phyloP scores from a whole-genome alignment of 2,113 vertebrate genomes.

The Seriola dumerili region DNA sequence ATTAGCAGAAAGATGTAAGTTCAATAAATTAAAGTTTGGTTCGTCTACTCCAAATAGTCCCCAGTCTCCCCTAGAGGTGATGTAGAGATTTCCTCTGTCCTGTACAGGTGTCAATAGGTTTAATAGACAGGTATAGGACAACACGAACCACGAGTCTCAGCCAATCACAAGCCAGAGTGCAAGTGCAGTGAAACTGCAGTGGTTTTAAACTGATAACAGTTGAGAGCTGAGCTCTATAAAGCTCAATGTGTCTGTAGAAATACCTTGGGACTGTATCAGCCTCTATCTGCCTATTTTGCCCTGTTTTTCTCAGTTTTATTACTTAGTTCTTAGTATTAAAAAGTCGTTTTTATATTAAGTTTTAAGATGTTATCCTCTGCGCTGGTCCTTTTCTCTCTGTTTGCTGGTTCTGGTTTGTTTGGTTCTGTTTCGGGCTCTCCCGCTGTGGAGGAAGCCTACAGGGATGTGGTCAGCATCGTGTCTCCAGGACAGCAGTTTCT shows the following conservation, averaged over 20 bases:
- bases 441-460: conserved; percentile 61
- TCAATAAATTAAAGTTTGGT: too few species aligned
- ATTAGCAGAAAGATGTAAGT: too few species aligned
- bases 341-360: neutral
- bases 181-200: conserved; percentile 19
- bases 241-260: conserved; percentile 30
- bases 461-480: conserved; percentile 64
- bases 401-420: conserved; percentile 22
- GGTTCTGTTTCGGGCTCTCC: conserved; percentile 40
- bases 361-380: conserved; percentile 45
- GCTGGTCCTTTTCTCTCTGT: conserved; percentile 31
- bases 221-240: conserved; percentile 2
- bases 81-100: neutral
- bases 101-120: conserved; percentile 26
- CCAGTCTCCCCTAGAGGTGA: neutral
- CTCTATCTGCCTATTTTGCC: neutral
- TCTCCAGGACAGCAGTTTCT: conserved; percentile 74
- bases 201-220: conserved; percentile 50
- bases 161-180: conserved; percentile 74
- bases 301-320: neutral
- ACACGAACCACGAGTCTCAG: conserved; percentile 49
- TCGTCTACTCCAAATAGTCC: too few species aligned
- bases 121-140: conserved; percentile 24
- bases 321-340: neutral
- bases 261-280: neutral